phyloP scores from a whole-genome alignment of 2,888 invertebrate species.

The Plebejus anna region DNA sequence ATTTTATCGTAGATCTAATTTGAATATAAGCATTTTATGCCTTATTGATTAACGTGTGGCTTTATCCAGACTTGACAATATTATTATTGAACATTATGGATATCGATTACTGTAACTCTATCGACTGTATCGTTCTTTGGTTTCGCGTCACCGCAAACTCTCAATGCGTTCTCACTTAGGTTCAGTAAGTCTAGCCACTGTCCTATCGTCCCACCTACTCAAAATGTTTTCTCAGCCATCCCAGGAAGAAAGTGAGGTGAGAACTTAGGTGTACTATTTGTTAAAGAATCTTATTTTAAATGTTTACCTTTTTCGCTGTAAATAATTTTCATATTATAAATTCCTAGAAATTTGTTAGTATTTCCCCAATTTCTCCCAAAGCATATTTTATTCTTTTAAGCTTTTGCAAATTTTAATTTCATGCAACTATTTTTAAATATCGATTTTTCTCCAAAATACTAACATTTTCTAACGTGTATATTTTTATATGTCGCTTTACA shows the following conservation, averaged over 20 bases:
- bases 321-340: background rate
- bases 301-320: constrained; percentile 29
- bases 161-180: constrained; percentile 39
- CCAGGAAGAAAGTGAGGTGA: constrained; percentile 68
- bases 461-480: constrained; percentile 62
- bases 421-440: constrained; percentile 54
- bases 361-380: constrained; percentile 28
- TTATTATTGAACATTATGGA: constrained; percentile 32
- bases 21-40: too few relatives aligned
- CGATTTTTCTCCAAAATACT: constrained; percentile 76
- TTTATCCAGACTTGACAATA: background rate
- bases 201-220: constrained; percentile 46
- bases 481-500: constrained; percentile 53
- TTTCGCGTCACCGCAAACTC: constrained; percentile 42
- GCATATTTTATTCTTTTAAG: constrained; percentile 43
- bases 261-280: constrained; percentile 39
- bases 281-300: constrained; percentile 37
- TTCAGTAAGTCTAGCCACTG: constrained; percentile 62
- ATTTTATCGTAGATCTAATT: too few relatives aligned
- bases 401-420: constrained; percentile 63
- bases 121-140: constrained; percentile 42
- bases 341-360: constrained; percentile 30
- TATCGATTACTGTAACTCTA: constrained; percentile 44
- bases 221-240: constrained; percentile 76
- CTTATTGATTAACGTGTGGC: background rate